A percentile compares a stretch with the other conserved stretches of the same genome.
Conservation (phyloP, 2,113 vertebrate genomes). For the Myotis lucifugus region DNA sequence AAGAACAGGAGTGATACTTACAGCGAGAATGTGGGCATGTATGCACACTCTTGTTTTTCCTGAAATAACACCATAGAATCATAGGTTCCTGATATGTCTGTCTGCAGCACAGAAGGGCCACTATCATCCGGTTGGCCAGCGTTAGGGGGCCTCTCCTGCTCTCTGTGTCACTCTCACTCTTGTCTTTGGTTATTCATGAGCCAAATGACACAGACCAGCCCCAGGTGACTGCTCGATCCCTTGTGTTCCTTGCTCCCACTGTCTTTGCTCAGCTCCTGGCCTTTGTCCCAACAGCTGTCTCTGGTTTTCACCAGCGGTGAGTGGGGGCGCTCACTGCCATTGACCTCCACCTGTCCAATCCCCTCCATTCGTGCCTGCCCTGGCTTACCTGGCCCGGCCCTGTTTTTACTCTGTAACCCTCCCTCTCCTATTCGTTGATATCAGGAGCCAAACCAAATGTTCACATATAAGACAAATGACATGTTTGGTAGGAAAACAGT, state of each 20-base stretch:
- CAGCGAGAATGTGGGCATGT: too few relatives aligned
- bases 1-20: not conserved
- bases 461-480: conserved; percentile 3
- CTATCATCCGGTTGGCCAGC: not conserved
- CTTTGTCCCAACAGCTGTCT: not conserved
- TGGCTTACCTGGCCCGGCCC: not conserved
- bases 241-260: not conserved
- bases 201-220: not conserved
- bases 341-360: not conserved
- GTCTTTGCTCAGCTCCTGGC: not conserved
- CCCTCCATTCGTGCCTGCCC: not conserved
- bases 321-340: fast-evolving
- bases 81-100: not conserved
- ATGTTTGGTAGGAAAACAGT: not conserved
- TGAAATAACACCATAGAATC: not conserved
- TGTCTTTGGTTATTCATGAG: not conserved
- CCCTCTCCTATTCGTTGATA: not conserved
- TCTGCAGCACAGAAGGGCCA: not conserved
- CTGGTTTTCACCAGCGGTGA: not conserved
- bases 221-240: not conserved
- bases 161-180: not conserved
- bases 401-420: not conserved
- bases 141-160: not conserved
- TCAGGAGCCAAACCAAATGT: not conserved
- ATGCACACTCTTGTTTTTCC: not conserved